Percentiles rank a stretch among this genome's conserved stretches.
Evolutionary conservation across 1,140 invertebrate genomes (phyloP).

Genomic region (Trialeurodes vaporariorum): DNA sequence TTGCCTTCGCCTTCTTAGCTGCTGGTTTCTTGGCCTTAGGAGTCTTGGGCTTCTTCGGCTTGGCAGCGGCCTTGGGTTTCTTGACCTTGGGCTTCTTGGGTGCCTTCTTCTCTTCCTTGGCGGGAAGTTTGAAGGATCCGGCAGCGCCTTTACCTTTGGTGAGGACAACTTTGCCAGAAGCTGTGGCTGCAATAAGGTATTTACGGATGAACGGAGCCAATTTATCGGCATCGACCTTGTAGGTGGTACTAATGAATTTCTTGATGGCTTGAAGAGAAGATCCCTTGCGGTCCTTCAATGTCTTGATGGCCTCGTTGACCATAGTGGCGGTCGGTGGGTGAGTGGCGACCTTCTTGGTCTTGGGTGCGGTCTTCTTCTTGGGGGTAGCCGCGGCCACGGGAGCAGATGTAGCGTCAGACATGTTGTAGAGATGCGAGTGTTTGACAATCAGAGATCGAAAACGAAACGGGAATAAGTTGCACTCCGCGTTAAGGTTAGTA

Average conservation of each 20-base stretch:
- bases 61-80: too few relatives aligned
- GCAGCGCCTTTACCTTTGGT: constrained; percentile 36
- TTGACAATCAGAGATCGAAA: too few relatives aligned
- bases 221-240: constrained; percentile 34
- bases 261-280: constrained; percentile 42
- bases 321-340: constrained; percentile 25
- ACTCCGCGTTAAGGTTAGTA: too few relatives aligned
- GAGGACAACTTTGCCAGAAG: constrained; percentile 29
- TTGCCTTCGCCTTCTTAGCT: too few relatives aligned
- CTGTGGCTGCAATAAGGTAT: constrained; percentile 34
- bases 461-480: too few relatives aligned
- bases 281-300: constrained; percentile 39
- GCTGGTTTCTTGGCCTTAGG: too few relatives aligned
- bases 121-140: constrained; percentile 34
- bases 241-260: constrained; percentile 38
- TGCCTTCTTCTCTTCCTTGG: constrained; percentile 8
- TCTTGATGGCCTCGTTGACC: constrained; percentile 38
- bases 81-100: too few relatives aligned
- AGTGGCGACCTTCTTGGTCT: constrained; percentile 15
- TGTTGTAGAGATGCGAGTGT: too few relatives aligned
- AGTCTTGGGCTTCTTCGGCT: too few relatives aligned
- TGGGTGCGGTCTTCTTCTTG: constrained; percentile 11
- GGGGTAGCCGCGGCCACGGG: constrained; percentile 8
- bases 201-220: constrained; percentile 32
- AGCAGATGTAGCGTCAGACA: too few relatives aligned